These are phyloP conservation scores for Ameiurus melas DNA, from an alignment of 2,113 vertebrate species.

Conservation along the genomic window DNA sequence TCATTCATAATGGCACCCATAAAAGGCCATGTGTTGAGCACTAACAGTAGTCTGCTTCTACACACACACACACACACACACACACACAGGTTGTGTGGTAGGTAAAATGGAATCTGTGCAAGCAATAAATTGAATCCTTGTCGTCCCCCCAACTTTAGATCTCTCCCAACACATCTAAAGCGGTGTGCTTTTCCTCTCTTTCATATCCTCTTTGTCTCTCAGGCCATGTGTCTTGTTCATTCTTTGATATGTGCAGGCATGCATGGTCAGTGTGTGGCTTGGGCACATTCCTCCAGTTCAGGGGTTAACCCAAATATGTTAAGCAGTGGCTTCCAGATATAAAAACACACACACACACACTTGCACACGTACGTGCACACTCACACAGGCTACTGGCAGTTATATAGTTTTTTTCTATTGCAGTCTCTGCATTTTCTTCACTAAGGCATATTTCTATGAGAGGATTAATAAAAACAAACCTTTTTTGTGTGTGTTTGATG, in stretches of 20 bases:
- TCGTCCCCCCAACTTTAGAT: not conserved
- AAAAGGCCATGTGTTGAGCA: slow-evolving; percentile 21
- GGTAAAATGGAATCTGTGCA: not conserved
- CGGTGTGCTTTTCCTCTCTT: not conserved
- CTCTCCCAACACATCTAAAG: not conserved
- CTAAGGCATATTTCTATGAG: slow-evolving; percentile 21
- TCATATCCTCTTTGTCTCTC: not conserved
- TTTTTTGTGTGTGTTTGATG: not conserved
- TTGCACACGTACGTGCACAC: not conserved
- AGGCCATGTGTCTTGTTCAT: not conserved
- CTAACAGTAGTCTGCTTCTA: not conserved
- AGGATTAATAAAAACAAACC: not conserved
- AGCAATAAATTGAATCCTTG: not conserved
- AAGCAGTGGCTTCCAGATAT: slow-evolving; percentile 43
- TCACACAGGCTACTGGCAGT: not conserved
- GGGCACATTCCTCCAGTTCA: slow-evolving; percentile 45
- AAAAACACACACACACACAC: slow-evolving; percentile 22
- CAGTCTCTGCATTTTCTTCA: slow-evolving; percentile 24
- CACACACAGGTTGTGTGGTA: not conserved
- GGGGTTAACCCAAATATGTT: slow-evolving; percentile 55
- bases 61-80: not conserved
- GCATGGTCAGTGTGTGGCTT: slow-evolving; percentile 26
- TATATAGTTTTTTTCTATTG: slow-evolving; percentile 33
- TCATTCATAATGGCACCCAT: slow-evolving; percentile 2
- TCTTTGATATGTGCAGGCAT: slow-evolving; percentile 24